Base-by-base conservation (phyloP, 2,797 vertebrate species). In the Hypotaenidia philippensis region DNA sequence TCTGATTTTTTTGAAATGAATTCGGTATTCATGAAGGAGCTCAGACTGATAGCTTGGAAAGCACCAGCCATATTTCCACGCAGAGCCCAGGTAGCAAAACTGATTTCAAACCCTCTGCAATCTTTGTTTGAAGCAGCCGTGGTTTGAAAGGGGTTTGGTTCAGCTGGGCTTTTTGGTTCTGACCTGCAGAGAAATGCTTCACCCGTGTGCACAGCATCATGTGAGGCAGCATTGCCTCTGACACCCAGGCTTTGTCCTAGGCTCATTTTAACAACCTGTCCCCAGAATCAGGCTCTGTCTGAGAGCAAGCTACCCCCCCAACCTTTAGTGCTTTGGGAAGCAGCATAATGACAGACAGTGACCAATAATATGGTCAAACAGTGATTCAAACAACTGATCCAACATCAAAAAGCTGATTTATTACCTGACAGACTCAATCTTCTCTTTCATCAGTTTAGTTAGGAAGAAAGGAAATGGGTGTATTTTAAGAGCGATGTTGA, bases 11-110 rank as follows among this genome's bases (percentile, higher is more conserved):
- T 74, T 69, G 0, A 61, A 83, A 91, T 88, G 0, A 95, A 93
- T 92, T 90, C 80, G 80, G 47, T 93, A 94, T 95, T 96, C 91
- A 88, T 95, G 88, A 93, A 95, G 75, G 53, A 83, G 45, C 53
- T 84, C 78, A 86, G 90, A 70, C 22, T 94, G 80, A 88, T 71
- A 87, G 87, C 64, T 74, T 31, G 49, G 87, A 44, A 74, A 93
- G 38, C 0, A 0, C 81, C 36, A 59, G 61, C 50, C 56, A 59
- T 59, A 90, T 75, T 91, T 86, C 63, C 68, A 45, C 8, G 2
- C 69, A 77, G 76, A 94, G 61, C 49, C 57, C 61, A 45, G 47
- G 66, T 5, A 63, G 31, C 50, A 93, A 66, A 84, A 32, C 23
- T 60, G 32, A 60, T 69, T 85, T 66, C 45, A 71, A 55, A 49